Percentiles rank a stretch among this genome's conserved stretches.
These are phyloP conservation scores for Antheraea mylitta DNA, from an alignment of 1,140 invertebrate genomes.

Conservation along the genomic window DNA sequence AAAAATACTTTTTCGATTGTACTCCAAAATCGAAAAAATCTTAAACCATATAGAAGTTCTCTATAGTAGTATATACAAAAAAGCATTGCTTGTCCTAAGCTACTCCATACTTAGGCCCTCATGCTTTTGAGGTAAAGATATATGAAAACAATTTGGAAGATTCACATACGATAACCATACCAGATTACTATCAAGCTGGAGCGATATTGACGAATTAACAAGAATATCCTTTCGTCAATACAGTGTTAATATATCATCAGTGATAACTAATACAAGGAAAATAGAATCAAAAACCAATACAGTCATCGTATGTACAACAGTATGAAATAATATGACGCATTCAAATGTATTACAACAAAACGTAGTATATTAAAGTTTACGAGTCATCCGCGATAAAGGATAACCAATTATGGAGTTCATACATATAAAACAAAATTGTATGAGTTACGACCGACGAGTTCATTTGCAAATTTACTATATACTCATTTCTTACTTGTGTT, in stretches of 20 bases:
- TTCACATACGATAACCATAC: no score
- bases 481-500: no score
- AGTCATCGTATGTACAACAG: not conserved
- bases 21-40: no score
- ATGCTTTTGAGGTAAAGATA: no score
- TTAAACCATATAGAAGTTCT: no score
- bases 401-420: not conserved
- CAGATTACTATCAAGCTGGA: not conserved
- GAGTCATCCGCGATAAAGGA: not conserved
- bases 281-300: not conserved
- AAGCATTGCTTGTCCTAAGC: no score
- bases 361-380: not conserved
- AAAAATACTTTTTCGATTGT: no score
- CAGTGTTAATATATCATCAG: not conserved
- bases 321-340: constrained; percentile 1
- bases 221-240: not conserved
- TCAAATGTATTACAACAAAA: not conserved
- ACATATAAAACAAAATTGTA: not conserved
- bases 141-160: no score
- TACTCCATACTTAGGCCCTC: no score
- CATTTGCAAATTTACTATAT: no score
- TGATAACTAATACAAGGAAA: not conserved
- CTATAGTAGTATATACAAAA: no score
- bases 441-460: no score
- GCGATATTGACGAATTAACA: not conserved